Evolutionary conservation across 2,113 vertebrate genomes (phyloP).

Genomic region (Prinia subflava): DNA sequence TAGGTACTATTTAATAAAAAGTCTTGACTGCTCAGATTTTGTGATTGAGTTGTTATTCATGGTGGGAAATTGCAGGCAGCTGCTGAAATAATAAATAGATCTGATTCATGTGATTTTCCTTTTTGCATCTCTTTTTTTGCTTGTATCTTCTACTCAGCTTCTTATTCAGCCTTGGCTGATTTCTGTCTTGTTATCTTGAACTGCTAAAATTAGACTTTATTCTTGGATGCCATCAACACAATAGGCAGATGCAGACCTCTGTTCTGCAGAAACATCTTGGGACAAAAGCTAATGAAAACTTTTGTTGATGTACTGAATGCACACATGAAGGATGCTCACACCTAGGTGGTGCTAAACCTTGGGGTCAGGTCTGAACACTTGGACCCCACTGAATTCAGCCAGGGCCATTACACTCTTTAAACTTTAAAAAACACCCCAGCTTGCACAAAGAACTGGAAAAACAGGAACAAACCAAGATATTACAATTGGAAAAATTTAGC

Average conservation of each 20-base stretch:
- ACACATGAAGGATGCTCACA: neutral
- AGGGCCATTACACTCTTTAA: neutral
- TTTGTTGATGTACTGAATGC: neutral
- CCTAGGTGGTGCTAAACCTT: neutral
- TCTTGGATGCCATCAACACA: neutral
- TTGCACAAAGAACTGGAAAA: neutral
- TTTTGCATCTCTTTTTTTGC: neutral
- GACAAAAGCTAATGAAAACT: neutral
- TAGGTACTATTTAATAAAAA: neutral
- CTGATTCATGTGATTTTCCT: neutral
- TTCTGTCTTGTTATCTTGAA: conserved; percentile 12
- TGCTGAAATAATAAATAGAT: conserved; percentile 40
- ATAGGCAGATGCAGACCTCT: neutral
- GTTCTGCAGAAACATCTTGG: neutral
- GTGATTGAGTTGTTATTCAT: neutral
- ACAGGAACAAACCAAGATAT: neutral
- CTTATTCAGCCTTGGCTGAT: conserved; percentile 27
- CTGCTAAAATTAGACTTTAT: conserved; percentile 33
- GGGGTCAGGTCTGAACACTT: neutral
- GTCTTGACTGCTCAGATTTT: neutral
- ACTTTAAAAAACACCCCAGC: neutral
- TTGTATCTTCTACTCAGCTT: neutral
- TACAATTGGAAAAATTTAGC: neutral
- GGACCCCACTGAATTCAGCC: neutral
- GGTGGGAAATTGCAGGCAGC: conserved; percentile 33